These are phyloP conservation scores for Acrocyrtus sp. DNA, from an alignment of 2,888 invertebrate species.

Conservation along the genomic window DNA sequence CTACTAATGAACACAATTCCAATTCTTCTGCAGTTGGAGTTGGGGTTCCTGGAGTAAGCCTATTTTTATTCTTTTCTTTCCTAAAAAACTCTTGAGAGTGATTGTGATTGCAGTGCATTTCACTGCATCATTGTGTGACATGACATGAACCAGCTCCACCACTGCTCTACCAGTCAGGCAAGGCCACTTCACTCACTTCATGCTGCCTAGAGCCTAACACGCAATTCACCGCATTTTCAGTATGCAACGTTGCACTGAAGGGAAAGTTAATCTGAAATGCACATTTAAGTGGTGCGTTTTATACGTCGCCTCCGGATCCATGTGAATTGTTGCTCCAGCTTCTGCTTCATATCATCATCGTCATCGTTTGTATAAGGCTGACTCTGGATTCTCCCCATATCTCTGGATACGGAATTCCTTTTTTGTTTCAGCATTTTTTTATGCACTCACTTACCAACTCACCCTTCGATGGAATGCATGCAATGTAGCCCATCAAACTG, in stretches of 20 bases:
- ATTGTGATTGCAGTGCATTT: conserved; percentile 6
- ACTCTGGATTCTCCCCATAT: too few species aligned
- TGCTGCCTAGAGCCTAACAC: too few species aligned
- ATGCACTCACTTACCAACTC: conserved; percentile 4
- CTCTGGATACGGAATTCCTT: neutral
- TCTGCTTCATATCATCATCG: neutral
- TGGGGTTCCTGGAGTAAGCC: too few species aligned
- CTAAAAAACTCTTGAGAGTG: neutral
- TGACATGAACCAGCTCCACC: neutral
- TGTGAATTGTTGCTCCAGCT: neutral
- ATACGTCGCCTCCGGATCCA: neutral
- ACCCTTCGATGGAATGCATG: conserved; percentile 44
- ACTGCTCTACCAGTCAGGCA: too few species aligned
- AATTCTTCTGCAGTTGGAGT: neutral
- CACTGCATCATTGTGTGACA: conserved; percentile 4
- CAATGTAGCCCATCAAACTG: conserved; percentile 23
- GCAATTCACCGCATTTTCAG: too few species aligned
- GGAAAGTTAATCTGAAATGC: conserved; percentile 31
- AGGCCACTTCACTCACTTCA: neutral
- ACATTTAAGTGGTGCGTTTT: conserved; percentile 24
- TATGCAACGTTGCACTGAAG: neutral
- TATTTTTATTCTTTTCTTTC: conserved; percentile 15
- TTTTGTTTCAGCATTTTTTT: neutral
- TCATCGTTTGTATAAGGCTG: too few species aligned
- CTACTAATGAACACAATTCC: conserved; percentile 16